A percentile compares a stretch with the other conserved stretches of the same genome.
Conservation (phyloP, 2,113 vertebrate species). For the Prionailurus viverrinus region DNA sequence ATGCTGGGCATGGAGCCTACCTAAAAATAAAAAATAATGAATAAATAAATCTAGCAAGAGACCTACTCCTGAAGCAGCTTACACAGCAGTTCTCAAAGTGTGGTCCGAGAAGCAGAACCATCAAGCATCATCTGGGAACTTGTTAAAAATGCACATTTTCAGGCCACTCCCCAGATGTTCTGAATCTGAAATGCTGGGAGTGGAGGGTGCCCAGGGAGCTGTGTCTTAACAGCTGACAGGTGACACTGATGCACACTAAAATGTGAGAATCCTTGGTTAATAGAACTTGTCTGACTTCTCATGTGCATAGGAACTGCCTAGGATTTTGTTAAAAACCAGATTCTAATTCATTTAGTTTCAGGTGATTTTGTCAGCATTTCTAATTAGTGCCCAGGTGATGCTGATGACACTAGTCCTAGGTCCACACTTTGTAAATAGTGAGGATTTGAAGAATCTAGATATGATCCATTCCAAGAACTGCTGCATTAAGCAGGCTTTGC, state of each 20-base stretch:
- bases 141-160: not conserved
- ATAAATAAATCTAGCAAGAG: not conserved
- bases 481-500: not conserved
- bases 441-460: not conserved
- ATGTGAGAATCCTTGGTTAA: not conserved
- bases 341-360: not conserved
- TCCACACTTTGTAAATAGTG: not conserved
- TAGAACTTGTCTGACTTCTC: slow-evolving; percentile 20
- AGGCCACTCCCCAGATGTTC: not conserved
- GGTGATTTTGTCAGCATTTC: not conserved
- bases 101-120: not conserved
- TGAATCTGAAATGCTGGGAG: not conserved
- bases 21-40: no score
- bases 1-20: no score
- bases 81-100: not conserved
- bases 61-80: not conserved
- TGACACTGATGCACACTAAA: not conserved
- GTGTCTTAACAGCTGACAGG: not conserved
- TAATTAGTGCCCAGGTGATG: not conserved
- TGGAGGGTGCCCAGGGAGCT: not conserved
- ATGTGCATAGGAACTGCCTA: not conserved
- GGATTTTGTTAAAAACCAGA: not conserved
- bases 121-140: not conserved
- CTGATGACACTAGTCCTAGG: not conserved
- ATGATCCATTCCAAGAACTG: not conserved